A percentile compares a stretch with the other conserved stretches of the same genome.
These are phyloP conservation scores for Isurus oxyrinchus DNA, from an alignment of 2,113 vertebrate species.

Conservation along the genomic window DNA sequence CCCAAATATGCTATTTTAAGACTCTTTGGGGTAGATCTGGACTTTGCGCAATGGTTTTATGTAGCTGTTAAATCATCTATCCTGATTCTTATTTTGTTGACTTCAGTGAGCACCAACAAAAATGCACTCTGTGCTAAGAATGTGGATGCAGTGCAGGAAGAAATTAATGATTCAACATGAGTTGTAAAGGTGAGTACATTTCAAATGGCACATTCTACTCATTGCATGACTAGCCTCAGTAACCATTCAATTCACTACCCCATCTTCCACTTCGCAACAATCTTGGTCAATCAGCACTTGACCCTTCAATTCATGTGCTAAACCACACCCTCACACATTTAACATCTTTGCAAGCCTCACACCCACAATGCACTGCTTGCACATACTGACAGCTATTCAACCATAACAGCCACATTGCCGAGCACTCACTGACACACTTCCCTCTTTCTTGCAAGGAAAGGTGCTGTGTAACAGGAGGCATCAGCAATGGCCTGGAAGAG, in stretches of 20 bases:
- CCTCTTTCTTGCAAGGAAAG: neutral
- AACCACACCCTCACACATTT: neutral
- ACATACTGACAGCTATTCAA: too few species aligned
- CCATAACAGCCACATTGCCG: neutral
- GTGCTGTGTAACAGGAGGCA: neutral
- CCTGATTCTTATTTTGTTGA: neutral
- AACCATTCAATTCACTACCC: neutral
- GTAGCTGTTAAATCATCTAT: neutral
- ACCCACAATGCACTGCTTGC: too few species aligned
- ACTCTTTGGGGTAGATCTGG: neutral
- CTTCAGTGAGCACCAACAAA: too few species aligned
- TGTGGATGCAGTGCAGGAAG: neutral
- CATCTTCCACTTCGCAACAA: neutral
- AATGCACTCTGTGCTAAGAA: neutral
- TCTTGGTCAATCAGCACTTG: neutral
- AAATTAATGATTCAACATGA: too few species aligned
- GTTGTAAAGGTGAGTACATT: too few species aligned
- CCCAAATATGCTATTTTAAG: neutral
- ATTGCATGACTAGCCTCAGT: neutral
- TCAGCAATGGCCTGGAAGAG: neutral
- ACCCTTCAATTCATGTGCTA: neutral
- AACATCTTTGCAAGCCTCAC: neutral
- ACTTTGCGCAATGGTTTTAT: neutral
- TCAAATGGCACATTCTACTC: too few species aligned
- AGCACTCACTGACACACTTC: neutral